Evolutionary conservation across 2,113 vertebrate genomes (phyloP).

Genomic region (Reinhardtius hippoglossoides): DNA sequence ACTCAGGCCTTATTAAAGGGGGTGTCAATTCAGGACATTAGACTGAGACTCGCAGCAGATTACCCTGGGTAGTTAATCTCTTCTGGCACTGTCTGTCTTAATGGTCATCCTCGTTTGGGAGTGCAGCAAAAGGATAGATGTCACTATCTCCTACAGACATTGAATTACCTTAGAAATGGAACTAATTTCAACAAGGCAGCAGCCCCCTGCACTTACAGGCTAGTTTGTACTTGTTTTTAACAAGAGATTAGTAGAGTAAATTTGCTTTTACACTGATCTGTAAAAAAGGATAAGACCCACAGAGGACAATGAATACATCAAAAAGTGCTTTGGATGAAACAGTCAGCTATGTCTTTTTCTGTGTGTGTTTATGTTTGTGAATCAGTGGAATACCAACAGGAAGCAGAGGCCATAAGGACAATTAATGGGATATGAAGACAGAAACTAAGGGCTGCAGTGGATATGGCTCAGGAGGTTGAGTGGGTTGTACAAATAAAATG

Average conservation of each 20-base stretch:
- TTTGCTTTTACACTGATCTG: background rate
- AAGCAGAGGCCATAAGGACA: background rate
- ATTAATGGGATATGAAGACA: constrained; percentile 18
- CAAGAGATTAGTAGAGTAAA: background rate
- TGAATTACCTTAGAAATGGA: constrained; percentile 11
- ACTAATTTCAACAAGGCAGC: constrained; percentile 7
- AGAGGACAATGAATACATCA: too few relatives aligned
- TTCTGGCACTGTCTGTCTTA: constrained; percentile 14
- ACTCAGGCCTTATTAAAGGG: constrained; percentile 15
- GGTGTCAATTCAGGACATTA: constrained; percentile 25
- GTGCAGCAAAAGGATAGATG: background rate
- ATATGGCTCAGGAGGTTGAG: background rate
- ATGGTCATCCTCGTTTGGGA: constrained; percentile 3
- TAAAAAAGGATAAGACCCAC: too few relatives aligned
- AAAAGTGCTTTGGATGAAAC: too few relatives aligned
- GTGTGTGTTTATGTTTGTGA: background rate
- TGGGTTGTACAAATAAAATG: background rate
- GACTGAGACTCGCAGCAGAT: constrained; percentile 17
- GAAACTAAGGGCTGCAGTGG: background rate
- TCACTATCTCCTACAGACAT: constrained; percentile 20
- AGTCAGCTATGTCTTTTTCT: too few relatives aligned
- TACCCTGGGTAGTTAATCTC: constrained; percentile 15
- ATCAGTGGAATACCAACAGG: background rate
- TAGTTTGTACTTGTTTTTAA: background rate
- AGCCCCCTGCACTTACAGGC: background rate